Percentiles rank a stretch among this genome's conserved stretches.
These are phyloP conservation scores for Cladorhizidae sp. DNA, from an alignment of 37 sponge, comb jelly and placozoan species.

Conservation along the genomic window DNA sequence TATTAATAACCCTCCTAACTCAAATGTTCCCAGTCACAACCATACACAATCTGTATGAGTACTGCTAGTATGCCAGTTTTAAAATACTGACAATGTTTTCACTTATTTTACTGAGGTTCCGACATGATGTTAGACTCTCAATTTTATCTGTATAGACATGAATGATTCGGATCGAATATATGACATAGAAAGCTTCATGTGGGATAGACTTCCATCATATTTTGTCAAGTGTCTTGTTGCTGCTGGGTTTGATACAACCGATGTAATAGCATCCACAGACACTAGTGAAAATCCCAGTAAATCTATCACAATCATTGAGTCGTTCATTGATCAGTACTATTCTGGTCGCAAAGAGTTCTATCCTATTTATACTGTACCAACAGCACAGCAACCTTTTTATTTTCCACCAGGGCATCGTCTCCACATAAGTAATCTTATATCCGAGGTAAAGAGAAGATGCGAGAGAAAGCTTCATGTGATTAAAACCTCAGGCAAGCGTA, in stretches of 20 bases:
- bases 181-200: slow-evolving; percentile 11
- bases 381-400: slow-evolving; percentile 9
- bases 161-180: no score
- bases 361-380: background rate
- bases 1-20: no score
- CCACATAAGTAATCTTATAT: slow-evolving; percentile 15
- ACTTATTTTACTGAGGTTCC: no score
- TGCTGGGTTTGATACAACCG: slow-evolving; percentile 34
- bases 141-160: no score
- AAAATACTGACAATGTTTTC: no score
- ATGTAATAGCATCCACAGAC: slow-evolving; percentile 13
- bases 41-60: no score
- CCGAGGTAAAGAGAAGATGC: background rate
- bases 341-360: background rate
- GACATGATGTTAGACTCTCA: no score
- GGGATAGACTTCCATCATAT: slow-evolving; percentile 19
- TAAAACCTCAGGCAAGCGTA: no score
- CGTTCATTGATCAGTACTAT: slow-evolving; percentile 16
- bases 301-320: slow-evolving; percentile 14
- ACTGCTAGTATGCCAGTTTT: no score
- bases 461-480: background rate
- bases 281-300: slow-evolving; percentile 17
- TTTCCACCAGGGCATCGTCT: slow-evolving; percentile 41
- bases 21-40: no score
- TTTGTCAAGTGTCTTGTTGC: slow-evolving; percentile 23